phyloP scores from a whole-genome alignment of 2,888 invertebrate genomes.

The Rhamphomyia laevipes region DNA sequence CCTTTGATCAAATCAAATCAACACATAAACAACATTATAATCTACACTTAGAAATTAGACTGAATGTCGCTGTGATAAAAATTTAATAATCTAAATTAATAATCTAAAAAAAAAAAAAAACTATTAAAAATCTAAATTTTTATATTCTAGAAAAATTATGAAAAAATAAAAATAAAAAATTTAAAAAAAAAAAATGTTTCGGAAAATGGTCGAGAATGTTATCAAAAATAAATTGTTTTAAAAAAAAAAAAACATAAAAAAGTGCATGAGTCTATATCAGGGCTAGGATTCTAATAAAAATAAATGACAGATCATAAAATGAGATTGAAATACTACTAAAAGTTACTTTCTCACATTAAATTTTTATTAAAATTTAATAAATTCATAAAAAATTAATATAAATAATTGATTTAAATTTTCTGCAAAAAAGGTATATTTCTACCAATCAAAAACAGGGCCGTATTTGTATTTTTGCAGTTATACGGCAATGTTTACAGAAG shows the following conservation, averaged over 20 bases:
- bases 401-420: too few species aligned
- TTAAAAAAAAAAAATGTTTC: background rate
- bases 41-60: constrained; percentile 12
- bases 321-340: too few species aligned
- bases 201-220: too few species aligned
- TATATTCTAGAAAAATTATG: background rate
- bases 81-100: constrained; percentile 3
- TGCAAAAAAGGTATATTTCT: too few species aligned
- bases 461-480: too few species aligned
- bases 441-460: too few species aligned
- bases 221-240: constrained; percentile 9
- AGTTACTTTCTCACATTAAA: too few species aligned
- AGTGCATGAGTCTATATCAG: constrained; percentile 11
- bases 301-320: too few species aligned
- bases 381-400: too few species aligned
- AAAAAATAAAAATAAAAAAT: background rate
- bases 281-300: too few species aligned
- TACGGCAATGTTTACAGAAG: too few species aligned
- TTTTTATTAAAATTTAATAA: too few species aligned
- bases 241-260: constrained; percentile 12
- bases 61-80: constrained; percentile 12
- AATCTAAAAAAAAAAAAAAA: constrained; percentile 6
- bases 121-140: background rate
- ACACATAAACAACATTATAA: constrained; percentile 13
- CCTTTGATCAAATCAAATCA: background rate